phyloP scores from a whole-genome alignment of 2,888 invertebrate species.

The Caenorhabditis wallacei region DNA sequence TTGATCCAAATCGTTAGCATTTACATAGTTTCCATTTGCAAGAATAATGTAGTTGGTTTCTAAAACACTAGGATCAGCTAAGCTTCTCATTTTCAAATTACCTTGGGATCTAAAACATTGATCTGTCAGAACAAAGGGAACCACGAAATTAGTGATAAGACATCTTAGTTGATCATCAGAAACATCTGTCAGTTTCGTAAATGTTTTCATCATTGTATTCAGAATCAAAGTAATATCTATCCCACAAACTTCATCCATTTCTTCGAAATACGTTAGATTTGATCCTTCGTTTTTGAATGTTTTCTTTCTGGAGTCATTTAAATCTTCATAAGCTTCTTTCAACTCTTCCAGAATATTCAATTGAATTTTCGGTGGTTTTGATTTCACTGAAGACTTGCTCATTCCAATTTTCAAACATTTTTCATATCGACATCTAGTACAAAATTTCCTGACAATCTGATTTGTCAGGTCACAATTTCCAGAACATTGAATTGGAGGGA shows the following conservation, averaged over 20 bases:
- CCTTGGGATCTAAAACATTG: conserved; percentile 1
- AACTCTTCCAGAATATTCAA: conserved; percentile 19
- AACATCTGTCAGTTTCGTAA: background rate
- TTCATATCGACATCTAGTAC: conserved; percentile 50
- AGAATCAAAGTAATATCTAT: conserved; percentile 19
- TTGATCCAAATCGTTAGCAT: background rate
- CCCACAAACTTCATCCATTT: conserved; percentile 14
- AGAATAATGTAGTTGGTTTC: conserved; percentile 1
- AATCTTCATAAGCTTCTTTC: conserved; percentile 1
- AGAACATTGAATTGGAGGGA: conserved; percentile 16
- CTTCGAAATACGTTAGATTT: conserved; percentile 4
- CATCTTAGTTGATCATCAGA: conserved; percentile 10
- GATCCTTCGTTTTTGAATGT: conserved; percentile 3
- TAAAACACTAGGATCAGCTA: background rate
- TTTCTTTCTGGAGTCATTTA: background rate
- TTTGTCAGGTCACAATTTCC: conserved; percentile 28
- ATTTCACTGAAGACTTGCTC: conserved; percentile 19
- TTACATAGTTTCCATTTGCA: conserved; percentile 7
- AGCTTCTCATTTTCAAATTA: background rate
- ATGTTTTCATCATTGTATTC: conserved; percentile 18
- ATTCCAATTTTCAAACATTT: conserved; percentile 54
- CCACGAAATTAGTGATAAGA: conserved; percentile 5
- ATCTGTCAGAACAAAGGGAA: background rate
- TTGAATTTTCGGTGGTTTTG: background rate
- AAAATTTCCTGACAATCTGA: conserved; percentile 29